phyloP scores from a whole-genome alignment of 2,113 vertebrate genomes.

The human (Homo sapiens) region GRCh38 chr5:126901501-126902000 shows the following conservation, averaged over 20 bases:
- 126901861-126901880: background rate
- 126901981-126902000: conserved; percentile 45
- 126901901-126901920: background rate
- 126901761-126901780: background rate
- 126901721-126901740: background rate
- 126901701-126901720: background rate
- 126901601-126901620: background rate
- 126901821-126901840: conserved; percentile 10
- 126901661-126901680: background rate
- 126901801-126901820: background rate
- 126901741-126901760: background rate
- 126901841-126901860: background rate
- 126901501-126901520: background rate
- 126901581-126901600: conserved; percentile 9
- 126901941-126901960: background rate
- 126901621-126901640: conserved; percentile 26
- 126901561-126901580: background rate
- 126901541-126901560: background rate
- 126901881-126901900: background rate
- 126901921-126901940: background rate
- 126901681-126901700: background rate
- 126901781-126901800: background rate
- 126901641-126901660: background rate
- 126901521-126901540: background rate
- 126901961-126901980: background rate